These are phyloP conservation scores for Ricordea florida DNA, from an alignment of 92 coral and sea anemone genomes.

Conservation along the genomic window DNA sequence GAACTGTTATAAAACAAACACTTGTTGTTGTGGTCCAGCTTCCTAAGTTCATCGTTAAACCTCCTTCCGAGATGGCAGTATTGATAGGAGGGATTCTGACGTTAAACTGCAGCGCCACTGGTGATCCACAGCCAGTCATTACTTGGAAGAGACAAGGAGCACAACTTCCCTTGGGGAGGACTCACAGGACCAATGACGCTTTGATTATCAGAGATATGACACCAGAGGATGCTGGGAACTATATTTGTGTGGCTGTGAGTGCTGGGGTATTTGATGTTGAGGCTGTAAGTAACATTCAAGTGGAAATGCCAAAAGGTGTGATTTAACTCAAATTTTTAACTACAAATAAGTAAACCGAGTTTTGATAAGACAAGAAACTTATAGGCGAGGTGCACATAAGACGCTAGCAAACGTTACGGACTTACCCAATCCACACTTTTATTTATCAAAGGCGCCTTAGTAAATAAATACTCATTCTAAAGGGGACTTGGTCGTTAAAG, in stretches of 20 bases:
- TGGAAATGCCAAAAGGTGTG: not conserved
- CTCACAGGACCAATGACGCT: not conserved
- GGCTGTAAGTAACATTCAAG: not conserved
- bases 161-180: conserved; percentile 15
- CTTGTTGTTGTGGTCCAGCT: conserved; percentile 17
- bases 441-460: too few relatives aligned
- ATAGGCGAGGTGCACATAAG: too few relatives aligned
- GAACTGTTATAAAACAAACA: not conserved
- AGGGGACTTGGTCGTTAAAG: too few relatives aligned
- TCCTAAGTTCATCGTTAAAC: conserved; percentile 31
- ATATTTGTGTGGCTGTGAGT: conserved; percentile 29
- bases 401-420: too few relatives aligned
- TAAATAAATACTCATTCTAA: too few relatives aligned
- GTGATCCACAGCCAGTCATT: conserved; percentile 30
- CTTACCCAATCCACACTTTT: too few relatives aligned
- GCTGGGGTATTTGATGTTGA: conserved; percentile 1
- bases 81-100: not conserved
- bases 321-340: too few relatives aligned
- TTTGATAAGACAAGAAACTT: too few relatives aligned
- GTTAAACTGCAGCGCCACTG: conserved; percentile 46
- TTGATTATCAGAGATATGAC: not conserved
- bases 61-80: not conserved
- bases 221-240: conserved; percentile 11
- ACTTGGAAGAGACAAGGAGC: conserved; percentile 42
- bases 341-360: too few relatives aligned